Evolutionary conservation across 2,113 vertebrate species (phyloP).

Genomic region (Pomatorhinus ruficollis): DNA sequence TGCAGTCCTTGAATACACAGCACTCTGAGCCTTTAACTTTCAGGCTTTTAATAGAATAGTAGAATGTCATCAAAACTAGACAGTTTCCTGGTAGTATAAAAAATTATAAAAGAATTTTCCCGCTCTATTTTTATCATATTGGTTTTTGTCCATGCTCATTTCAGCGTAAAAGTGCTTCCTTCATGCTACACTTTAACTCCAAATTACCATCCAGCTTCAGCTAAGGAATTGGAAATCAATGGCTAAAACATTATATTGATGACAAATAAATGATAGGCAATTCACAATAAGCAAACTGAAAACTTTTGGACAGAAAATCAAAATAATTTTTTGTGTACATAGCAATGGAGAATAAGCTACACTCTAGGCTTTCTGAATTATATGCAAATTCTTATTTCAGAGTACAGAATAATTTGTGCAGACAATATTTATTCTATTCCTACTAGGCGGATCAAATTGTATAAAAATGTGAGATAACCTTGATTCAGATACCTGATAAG

Average conservation of each 20-base stretch:
- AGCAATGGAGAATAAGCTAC: not conserved
- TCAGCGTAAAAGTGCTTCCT: not conserved
- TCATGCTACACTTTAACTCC: not conserved
- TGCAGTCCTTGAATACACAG: not conserved
- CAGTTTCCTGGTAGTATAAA: not conserved
- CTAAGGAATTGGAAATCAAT: slow-evolving; percentile 27
- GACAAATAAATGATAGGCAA: not conserved
- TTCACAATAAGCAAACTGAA: not conserved
- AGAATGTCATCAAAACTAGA: not conserved
- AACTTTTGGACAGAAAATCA: not conserved
- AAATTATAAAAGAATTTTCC: not conserved
- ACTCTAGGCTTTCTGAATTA: not conserved
- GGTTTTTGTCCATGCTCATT: not conserved
- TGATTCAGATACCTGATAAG: not conserved
- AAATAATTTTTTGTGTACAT: not conserved
- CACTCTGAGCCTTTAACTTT: not conserved
- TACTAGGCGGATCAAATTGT: not conserved
- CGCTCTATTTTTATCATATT: not conserved
- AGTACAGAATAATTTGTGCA: not conserved
- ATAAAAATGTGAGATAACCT: not conserved
- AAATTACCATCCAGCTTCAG: not conserved
- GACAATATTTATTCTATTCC: not conserved
- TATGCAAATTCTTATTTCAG: not conserved
- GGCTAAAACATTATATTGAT: slow-evolving; percentile 10
- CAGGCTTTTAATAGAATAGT: not conserved